Percentiles rank a stretch among this genome's conserved stretches.
Conservation (phyloP, 2,888 invertebrate genomes). For the Sericinus montela region DNA sequence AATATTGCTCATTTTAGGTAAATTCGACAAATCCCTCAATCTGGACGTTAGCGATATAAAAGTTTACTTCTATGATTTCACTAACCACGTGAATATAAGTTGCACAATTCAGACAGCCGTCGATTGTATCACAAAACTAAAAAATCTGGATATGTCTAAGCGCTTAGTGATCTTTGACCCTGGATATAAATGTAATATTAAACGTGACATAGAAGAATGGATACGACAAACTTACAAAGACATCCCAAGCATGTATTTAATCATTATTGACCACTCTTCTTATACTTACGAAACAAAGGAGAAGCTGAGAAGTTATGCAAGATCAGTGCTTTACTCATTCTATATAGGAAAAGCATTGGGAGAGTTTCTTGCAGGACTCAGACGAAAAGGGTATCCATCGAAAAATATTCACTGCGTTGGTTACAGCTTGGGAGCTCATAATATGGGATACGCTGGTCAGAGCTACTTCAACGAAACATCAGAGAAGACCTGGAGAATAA, state of each 20-base stretch:
- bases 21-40: slow-evolving; percentile 19
- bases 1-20: no score
- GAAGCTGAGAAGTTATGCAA: slow-evolving; percentile 22
- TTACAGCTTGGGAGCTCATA: slow-evolving; percentile 28
- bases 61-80: slow-evolving; percentile 26
- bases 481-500: slow-evolving; percentile 19
- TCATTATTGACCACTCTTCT: slow-evolving; percentile 26
- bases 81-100: slow-evolving; percentile 18
- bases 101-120: slow-evolving; percentile 17
- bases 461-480: slow-evolving; percentile 17
- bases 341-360: slow-evolving; percentile 25
- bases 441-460: slow-evolving; percentile 23
- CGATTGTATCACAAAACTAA: slow-evolving; percentile 9
- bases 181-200: slow-evolving; percentile 25
- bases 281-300: slow-evolving; percentile 24
- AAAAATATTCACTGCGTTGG: slow-evolving; percentile 25
- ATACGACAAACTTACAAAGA: slow-evolving; percentile 22
- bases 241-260: slow-evolving; percentile 21
- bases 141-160: slow-evolving; percentile 15
- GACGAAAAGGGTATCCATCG: slow-evolving; percentile 10
- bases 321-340: slow-evolving; percentile 27
- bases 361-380: slow-evolving; percentile 20
- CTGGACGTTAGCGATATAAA: slow-evolving; percentile 23
- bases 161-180: slow-evolving; percentile 23
- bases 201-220: slow-evolving; percentile 23